Evolutionary conservation across 2,113 vertebrate genomes (phyloP).

Genomic region (Perccottus glenii): DNA sequence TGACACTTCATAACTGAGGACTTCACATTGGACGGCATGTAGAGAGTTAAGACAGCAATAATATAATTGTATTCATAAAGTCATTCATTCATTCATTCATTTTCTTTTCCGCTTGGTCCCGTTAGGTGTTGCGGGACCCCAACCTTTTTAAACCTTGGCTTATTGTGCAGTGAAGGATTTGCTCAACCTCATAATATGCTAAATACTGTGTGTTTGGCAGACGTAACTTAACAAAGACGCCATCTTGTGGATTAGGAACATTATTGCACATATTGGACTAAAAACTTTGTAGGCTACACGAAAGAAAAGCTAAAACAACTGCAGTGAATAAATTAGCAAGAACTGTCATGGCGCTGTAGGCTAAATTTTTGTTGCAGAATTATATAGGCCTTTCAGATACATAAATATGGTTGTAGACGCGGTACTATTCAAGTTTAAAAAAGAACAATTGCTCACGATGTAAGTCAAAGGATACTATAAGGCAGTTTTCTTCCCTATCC

Average conservation of each 20-base stretch:
- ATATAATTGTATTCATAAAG: not conserved
- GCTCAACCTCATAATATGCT: no score
- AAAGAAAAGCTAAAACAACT: not conserved
- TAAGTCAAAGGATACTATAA: constrained; percentile 87
- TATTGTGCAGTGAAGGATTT: no score
- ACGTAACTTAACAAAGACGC: constrained; percentile 23
- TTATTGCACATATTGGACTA: constrained; percentile 27
- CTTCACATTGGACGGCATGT: constrained; percentile 86
- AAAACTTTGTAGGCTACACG: constrained; percentile 15
- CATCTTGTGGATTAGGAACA: constrained; percentile 45
- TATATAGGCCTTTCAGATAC: not conserved
- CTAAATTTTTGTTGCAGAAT: not conserved
- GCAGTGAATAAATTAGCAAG: not conserved
- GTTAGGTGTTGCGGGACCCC: no score
- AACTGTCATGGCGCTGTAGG: not conserved
- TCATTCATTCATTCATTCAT: no score
- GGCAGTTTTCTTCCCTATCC: constrained; percentile 78
- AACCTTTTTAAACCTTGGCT: no score
- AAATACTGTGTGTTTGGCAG: not conserved
- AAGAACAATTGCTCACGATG: not conserved
- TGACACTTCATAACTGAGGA: constrained; percentile 69
- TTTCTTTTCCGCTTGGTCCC: no score
- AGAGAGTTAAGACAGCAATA: constrained; percentile 71
- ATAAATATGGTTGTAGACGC: no score
- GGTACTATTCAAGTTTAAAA: not conserved